Percentiles rank a stretch among this genome's conserved stretches.
phyloP scores from a whole-genome alignment of 1,140 invertebrate species.

The Gonatopus flavifemur region DNA sequence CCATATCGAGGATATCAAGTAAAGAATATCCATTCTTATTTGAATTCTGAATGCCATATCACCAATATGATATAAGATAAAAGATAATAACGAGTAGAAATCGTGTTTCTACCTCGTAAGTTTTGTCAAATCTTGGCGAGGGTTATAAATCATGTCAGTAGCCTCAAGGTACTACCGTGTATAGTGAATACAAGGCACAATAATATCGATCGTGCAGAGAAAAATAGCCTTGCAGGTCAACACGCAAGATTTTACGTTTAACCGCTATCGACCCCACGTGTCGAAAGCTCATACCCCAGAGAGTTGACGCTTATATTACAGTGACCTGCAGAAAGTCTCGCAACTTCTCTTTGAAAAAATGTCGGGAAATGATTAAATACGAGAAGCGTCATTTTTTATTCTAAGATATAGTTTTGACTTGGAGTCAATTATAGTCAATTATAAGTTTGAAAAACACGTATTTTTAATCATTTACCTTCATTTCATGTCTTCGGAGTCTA shows the following conservation, averaged over 20 bases:
- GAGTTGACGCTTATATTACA: no score
- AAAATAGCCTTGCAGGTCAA: conserved; percentile 36
- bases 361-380: no score
- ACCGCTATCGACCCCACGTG: conserved; percentile 18
- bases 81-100: background rate
- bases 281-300: conserved; percentile 8
- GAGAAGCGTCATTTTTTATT: no score
- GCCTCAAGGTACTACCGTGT: conserved; percentile 3
- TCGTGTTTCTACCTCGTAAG: background rate
- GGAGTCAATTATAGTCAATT: no score
- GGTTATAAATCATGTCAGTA: conserved; percentile 21
- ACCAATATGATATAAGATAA: background rate
- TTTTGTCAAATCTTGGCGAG: conserved; percentile 17
- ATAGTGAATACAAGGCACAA: conserved; percentile 7
- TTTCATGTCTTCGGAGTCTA: no score
- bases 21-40: no score
- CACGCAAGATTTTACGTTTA: conserved; percentile 36
- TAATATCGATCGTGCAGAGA: conserved; percentile 34
- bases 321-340: no score
- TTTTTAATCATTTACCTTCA: no score
- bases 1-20: background rate
- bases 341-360: no score
- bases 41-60: no score
- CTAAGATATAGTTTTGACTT: no score
- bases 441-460: no score